Evolutionary conservation across 2,113 vertebrate genomes (phyloP).

Genomic region (Burhinus oedicnemus): DNA sequence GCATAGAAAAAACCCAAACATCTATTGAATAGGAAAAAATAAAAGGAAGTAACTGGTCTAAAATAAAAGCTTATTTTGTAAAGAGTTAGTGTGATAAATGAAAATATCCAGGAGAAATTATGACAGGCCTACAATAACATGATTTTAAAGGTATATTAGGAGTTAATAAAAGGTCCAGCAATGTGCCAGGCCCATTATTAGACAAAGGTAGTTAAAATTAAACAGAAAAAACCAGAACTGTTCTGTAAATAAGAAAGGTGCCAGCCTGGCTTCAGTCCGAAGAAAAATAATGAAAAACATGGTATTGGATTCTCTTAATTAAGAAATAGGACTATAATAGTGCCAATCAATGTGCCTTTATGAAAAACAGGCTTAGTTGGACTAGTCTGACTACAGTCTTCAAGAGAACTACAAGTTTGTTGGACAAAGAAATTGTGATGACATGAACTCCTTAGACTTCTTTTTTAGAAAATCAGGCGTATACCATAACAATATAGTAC

Average conservation of each 20-base stretch:
- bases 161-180: background rate
- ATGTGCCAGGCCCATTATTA: background rate
- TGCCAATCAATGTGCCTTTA: background rate
- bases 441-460: background rate
- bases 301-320: background rate
- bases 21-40: background rate
- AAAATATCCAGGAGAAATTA: background rate
- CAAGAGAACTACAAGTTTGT: background rate
- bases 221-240: background rate
- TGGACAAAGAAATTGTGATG: background rate
- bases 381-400: background rate
- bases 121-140: background rate
- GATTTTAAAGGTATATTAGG: background rate
- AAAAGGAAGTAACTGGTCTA: background rate
- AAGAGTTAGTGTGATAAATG: background rate
- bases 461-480: background rate
- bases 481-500: constrained; percentile 13
- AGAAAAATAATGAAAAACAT: background rate
- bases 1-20: background rate
- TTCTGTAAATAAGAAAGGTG: background rate
- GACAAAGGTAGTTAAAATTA: background rate
- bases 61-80: background rate
- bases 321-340: background rate
- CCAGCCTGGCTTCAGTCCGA: background rate
- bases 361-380: background rate